phyloP scores from a whole-genome alignment of 2,113 vertebrate species.

The Mastomys natalensis region DNA sequence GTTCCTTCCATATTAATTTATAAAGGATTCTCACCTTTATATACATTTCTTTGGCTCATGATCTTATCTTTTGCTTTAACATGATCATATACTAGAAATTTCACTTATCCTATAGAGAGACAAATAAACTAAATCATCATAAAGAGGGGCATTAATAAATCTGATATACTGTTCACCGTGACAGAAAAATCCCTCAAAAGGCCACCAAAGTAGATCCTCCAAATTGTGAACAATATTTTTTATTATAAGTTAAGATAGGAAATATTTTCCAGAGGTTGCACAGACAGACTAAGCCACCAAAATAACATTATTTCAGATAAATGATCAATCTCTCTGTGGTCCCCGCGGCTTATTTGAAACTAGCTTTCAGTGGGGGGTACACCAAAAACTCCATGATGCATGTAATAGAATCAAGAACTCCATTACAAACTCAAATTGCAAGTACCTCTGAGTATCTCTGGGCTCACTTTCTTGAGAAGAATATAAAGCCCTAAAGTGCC shows the following conservation, averaged over 20 bases:
- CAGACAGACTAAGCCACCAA: conserved; percentile 85
- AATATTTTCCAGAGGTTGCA: conserved; percentile 83
- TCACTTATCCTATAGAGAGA: conserved; percentile 6
- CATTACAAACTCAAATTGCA: conserved; percentile 79
- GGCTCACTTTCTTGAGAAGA: conserved; percentile 72
- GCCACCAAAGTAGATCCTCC: conserved; percentile 57
- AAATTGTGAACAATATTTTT: conserved; percentile 72
- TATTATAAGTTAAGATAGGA: conserved; percentile 78
- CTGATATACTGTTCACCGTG: conserved; percentile 63
- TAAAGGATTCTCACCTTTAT: conserved; percentile 49
- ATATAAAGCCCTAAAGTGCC: conserved; percentile 63
- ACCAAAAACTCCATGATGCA: conserved; percentile 82
- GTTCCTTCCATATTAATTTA: conserved; percentile 54
- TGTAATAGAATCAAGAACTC: conserved; percentile 84
- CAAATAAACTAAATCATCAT: conserved; percentile 46
- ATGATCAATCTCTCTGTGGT: conserved; percentile 83
- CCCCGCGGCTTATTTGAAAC: conserved; percentile 81
- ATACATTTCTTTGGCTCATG: conserved; percentile 27
- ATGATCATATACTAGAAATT: neutral
- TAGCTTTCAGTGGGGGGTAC: conserved; percentile 81
- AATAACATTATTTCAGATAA: conserved; percentile 86
- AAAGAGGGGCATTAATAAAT: conserved; percentile 50
- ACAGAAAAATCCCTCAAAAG: conserved; percentile 71
- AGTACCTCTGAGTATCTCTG: conserved; percentile 77
- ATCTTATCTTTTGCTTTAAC: conserved; percentile 47